Percentiles rank a stretch among this genome's conserved stretches.
phyloP scores from a whole-genome alignment of 1,140 invertebrate genomes.

The Lycorma delicatula region DNA sequence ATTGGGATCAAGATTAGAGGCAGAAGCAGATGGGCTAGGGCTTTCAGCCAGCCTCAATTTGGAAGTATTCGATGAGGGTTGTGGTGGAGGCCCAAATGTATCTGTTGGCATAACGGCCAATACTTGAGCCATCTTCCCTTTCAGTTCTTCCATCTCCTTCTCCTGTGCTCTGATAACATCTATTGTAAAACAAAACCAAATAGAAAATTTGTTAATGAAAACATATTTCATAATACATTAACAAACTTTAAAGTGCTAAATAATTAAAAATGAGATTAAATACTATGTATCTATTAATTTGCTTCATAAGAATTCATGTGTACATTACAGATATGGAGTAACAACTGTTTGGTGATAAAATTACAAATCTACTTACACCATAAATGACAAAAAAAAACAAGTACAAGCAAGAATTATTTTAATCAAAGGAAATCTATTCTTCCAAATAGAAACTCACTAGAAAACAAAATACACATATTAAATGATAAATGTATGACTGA shows the following conservation, averaged over 20 bases:
- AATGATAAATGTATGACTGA: too few species aligned
- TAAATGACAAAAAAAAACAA: too few species aligned
- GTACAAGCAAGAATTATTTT: too few species aligned
- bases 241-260: background rate
- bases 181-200: slow-evolving; percentile 38
- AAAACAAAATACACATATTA: too few species aligned
- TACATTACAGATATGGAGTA: too few species aligned
- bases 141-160: slow-evolving; percentile 83
- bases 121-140: slow-evolving; percentile 82
- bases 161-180: slow-evolving; percentile 71
- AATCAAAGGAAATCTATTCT: too few species aligned
- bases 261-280: background rate
- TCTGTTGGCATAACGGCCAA: slow-evolving; percentile 83
- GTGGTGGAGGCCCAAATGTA: slow-evolving; percentile 44
- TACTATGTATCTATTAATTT: background rate
- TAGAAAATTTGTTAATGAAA: background rate
- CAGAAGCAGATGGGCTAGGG: slow-evolving; percentile 22
- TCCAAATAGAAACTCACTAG: too few species aligned
- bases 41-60: slow-evolving; percentile 46
- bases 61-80: slow-evolving; percentile 40
- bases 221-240: background rate
- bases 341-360: too few species aligned
- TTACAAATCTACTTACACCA: too few species aligned
- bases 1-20: slow-evolving; percentile 79
- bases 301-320: too few species aligned